phyloP scores from a whole-genome alignment of 2,113 vertebrate genomes.

The Chrysemys picta region DNA sequence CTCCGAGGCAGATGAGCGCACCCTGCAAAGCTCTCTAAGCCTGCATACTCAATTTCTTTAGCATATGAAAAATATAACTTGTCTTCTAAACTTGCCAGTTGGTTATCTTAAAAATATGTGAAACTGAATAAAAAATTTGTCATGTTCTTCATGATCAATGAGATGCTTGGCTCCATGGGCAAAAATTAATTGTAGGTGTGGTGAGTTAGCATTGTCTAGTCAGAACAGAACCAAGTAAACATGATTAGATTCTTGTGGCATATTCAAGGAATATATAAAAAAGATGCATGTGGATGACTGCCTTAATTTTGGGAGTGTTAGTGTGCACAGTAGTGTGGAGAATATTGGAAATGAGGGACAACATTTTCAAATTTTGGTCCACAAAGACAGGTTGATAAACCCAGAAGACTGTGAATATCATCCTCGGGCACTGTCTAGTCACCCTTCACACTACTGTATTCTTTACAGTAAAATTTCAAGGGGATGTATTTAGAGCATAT shows the following conservation, averaged over 20 bases:
- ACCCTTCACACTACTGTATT: fast-evolving
- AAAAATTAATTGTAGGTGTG: background rate
- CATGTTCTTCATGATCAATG: background rate
- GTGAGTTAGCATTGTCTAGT: background rate
- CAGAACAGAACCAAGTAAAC: background rate
- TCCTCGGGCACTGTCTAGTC: background rate
- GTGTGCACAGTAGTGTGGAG: background rate
- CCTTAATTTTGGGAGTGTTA: background rate
- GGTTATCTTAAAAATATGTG: background rate
- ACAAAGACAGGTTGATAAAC: background rate
- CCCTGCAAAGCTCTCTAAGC: background rate
- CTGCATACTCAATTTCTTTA: background rate
- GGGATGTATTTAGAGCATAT: background rate
- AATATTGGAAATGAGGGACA: background rate
- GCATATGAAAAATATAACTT: background rate
- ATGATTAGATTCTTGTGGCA: background rate
- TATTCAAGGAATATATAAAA: background rate
- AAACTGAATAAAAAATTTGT: background rate
- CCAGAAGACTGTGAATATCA: background rate
- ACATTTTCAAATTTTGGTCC: background rate
- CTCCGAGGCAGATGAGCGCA: background rate
- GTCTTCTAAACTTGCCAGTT: background rate
- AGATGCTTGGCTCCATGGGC: background rate
- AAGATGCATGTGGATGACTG: background rate
- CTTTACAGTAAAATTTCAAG: background rate